Evolutionary conservation across 64 coral and sea anemone genomes (phyloP).

Genomic region (Stylophora pistillata): DNA sequence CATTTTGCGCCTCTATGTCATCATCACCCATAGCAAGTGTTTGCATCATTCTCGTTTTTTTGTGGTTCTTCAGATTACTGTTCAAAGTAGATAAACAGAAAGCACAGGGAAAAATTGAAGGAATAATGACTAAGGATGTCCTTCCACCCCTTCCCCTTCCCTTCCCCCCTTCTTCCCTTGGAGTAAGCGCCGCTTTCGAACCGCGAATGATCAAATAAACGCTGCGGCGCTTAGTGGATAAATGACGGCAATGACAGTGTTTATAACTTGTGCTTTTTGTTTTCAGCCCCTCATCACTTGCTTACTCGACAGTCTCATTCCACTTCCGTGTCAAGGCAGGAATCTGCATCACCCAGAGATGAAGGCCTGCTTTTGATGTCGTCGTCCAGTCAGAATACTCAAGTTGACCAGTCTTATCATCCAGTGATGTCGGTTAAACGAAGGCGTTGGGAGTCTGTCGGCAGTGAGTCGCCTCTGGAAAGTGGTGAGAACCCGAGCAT

Average conservation of each 20-base stretch:
- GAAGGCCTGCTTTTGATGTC: neutral
- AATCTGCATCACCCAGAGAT: neutral
- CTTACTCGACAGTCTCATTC: conserved; percentile 7
- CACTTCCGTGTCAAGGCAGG: neutral
- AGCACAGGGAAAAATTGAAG: too few species aligned
- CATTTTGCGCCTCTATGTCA: too few species aligned
- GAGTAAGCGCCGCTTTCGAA: too few species aligned
- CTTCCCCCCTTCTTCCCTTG: too few species aligned
- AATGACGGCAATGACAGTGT: neutral
- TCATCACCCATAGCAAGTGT: too few species aligned
- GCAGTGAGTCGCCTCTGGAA: conserved; percentile 29
- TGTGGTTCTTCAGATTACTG: too few species aligned
- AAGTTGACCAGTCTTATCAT: conserved; percentile 4
- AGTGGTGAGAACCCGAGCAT: neutral
- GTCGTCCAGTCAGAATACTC: neutral
- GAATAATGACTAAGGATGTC: too few species aligned
- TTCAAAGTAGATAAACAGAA: too few species aligned
- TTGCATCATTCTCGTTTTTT: too few species aligned
- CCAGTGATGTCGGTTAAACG: neutral
- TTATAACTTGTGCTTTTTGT: neutral
- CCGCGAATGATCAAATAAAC: too few species aligned
- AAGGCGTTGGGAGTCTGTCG: conserved; percentile 28
- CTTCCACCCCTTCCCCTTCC: too few species aligned
- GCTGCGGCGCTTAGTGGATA: too few species aligned
- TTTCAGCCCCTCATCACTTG: conserved; percentile 6